Percentiles rank a stretch among this genome's conserved stretches.
Evolutionary conservation across 1,140 invertebrate genomes (phyloP).

Genomic region (Coptotermes formosanus): DNA sequence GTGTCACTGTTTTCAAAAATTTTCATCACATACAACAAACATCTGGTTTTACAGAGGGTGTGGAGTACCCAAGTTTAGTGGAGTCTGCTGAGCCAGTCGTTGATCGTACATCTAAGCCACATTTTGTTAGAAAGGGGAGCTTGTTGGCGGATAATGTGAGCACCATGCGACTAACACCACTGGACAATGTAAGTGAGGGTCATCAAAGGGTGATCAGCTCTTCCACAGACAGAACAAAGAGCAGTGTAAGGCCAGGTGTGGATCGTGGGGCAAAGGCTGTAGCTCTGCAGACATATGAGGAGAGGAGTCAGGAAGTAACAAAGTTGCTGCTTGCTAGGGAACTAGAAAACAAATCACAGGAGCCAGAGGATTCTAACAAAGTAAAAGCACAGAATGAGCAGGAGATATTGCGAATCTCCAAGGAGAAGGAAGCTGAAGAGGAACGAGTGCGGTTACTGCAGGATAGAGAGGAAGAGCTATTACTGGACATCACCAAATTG

Average conservation of each 20-base stretch:
- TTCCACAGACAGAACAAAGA: slow-evolving; percentile 21
- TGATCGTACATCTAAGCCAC: slow-evolving; percentile 22
- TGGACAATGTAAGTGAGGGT: slow-evolving; percentile 22
- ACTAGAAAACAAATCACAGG: slow-evolving; percentile 51
- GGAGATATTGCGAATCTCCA: slow-evolving; percentile 40
- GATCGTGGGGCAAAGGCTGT: slow-evolving; percentile 56
- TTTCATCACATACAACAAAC: slow-evolving; percentile 11
- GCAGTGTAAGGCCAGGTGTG: slow-evolving; percentile 46
- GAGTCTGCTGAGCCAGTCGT: background rate
- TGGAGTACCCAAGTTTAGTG: slow-evolving; percentile 53
- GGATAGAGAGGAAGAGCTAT: slow-evolving; percentile 53
- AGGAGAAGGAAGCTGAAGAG: slow-evolving; percentile 50
- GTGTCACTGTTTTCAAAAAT: too few relatives aligned
- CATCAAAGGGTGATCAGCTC: background rate
- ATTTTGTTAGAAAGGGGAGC: background rate
- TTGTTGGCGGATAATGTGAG: background rate
- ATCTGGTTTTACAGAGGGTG: slow-evolving; percentile 49
- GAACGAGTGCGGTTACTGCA: slow-evolving; percentile 52
- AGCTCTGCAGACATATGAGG: slow-evolving; percentile 52
- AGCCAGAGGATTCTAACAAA: slow-evolving; percentile 51
- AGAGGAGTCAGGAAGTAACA: slow-evolving; percentile 47
- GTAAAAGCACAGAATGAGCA: slow-evolving; percentile 51
- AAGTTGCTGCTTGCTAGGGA: slow-evolving; percentile 53
- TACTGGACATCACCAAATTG: slow-evolving; percentile 57
- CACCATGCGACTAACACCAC: background rate